Evolutionary conservation across 2,888 invertebrate species (phyloP).

Genomic region (Quadroppia sp.): DNA sequence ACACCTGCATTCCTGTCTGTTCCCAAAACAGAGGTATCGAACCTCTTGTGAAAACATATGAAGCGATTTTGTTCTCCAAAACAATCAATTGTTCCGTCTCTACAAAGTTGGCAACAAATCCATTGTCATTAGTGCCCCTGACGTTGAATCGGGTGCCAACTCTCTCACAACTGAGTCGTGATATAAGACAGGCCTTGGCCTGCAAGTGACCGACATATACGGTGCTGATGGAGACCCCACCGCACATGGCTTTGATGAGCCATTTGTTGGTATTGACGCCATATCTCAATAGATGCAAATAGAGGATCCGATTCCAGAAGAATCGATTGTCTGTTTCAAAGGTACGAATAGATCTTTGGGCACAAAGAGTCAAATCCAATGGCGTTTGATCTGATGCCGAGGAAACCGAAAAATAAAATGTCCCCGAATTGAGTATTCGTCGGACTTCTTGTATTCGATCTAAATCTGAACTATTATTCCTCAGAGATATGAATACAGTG

Average conservation of each 20-base stretch:
- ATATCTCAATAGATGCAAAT: conserved; percentile 84
- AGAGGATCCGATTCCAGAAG: conserved; percentile 97
- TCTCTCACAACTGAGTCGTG: conserved; percentile 91
- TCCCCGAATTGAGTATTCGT: conserved; percentile 84
- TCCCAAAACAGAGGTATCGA: conserved; percentile 99
- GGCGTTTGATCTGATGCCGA: conserved; percentile 48
- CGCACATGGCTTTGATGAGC: conserved; percentile 94
- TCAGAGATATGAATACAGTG: conserved; percentile 79
- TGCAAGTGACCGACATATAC: conserved; percentile 95
- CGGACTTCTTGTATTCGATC: conserved; percentile 54
- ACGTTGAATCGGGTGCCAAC: conserved; percentile 98
- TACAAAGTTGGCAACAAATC: conserved; percentile 98
- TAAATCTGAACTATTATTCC: conserved; percentile 52
- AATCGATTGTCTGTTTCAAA: conserved; percentile 85
- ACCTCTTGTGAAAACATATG: conserved; percentile 82
- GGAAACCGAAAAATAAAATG: conserved; percentile 93
- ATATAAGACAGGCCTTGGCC: conserved; percentile 90
- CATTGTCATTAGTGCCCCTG: conserved; percentile 97
- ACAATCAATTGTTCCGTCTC: conserved; percentile 98
- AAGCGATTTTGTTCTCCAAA: conserved; percentile 75
- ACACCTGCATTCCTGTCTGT: conserved; percentile 84
- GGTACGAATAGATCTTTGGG: conserved; percentile 78
- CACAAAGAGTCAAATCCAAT: conserved; percentile 91
- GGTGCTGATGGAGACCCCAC: conserved; percentile 92
- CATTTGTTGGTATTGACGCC: conserved; percentile 85